phyloP scores from a whole-genome alignment of 2,888 invertebrate species.

The Spilarctia lutea region DNA sequence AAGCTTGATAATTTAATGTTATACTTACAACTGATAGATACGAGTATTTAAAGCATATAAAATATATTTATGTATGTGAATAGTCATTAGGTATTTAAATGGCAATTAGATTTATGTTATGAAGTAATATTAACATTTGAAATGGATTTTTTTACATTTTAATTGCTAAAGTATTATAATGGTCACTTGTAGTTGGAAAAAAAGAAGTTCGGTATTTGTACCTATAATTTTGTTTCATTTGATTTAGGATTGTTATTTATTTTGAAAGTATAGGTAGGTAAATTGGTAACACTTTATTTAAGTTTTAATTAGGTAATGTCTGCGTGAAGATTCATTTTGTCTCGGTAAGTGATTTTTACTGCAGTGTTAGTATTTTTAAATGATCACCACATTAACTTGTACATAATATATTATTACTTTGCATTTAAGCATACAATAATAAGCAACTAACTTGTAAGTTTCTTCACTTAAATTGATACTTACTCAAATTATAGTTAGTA shows the following conservation, averaged over 20 bases:
- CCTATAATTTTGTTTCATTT: constrained; percentile 21
- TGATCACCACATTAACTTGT: background rate
- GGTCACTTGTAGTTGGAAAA: constrained; percentile 13
- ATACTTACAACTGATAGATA: background rate
- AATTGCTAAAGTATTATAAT: constrained; percentile 22
- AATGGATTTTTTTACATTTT: constrained; percentile 14
- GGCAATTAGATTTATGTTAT: background rate
- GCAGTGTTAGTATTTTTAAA: too few species aligned
- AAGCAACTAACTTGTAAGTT: too few species aligned
- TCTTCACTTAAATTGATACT: too few species aligned
- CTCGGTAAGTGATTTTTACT: background rate
- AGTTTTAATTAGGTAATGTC: background rate
- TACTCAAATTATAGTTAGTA: too few species aligned
- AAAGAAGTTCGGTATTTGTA: background rate
- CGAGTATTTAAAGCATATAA: background rate
- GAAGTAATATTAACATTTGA: constrained; percentile 21
- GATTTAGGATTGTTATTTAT: background rate
- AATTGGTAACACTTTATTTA: background rate
- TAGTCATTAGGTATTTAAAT: background rate
- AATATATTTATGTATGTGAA: background rate
- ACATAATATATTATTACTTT: too few species aligned
- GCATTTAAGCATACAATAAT: too few species aligned
- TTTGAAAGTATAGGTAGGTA: background rate
- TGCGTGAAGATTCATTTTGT: background rate
- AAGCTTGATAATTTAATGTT: background rate